phyloP scores from a whole-genome alignment of 2,888 invertebrate species.

The Melanostoma mellinum region DNA sequence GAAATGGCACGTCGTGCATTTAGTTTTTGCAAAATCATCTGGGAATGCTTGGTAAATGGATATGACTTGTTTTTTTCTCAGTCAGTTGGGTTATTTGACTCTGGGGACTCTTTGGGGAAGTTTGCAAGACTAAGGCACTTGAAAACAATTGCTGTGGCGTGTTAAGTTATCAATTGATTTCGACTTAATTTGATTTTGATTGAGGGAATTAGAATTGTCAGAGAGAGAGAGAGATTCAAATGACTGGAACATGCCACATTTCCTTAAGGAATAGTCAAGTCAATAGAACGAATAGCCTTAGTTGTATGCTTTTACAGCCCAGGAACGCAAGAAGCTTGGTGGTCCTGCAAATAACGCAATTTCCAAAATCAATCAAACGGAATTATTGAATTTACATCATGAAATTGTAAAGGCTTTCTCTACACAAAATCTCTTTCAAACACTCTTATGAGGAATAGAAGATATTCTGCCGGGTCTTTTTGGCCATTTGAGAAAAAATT shows the following conservation, averaged over 20 bases:
- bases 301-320: too few relatives aligned
- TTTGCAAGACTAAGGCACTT: slow-evolving; percentile 28
- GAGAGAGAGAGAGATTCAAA: too few relatives aligned
- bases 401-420: neutral
- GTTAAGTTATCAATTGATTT: slow-evolving; percentile 30
- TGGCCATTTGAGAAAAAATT: too few relatives aligned
- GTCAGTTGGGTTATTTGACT: slow-evolving; percentile 7
- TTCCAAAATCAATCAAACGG: too few relatives aligned
- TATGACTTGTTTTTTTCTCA: slow-evolving; percentile 46
- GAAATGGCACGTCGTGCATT: slow-evolving; percentile 65
- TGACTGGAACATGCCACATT: too few relatives aligned
- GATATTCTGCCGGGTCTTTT: too few relatives aligned
- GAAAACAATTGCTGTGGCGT: slow-evolving; percentile 29
- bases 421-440: too few relatives aligned
- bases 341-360: too few relatives aligned
- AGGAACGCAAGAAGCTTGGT: too few relatives aligned
- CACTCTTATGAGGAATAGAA: too few relatives aligned
- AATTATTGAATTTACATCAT: neutral
- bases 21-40: slow-evolving; percentile 69
- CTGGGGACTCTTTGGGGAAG: slow-evolving; percentile 25
- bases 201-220: slow-evolving; percentile 7
- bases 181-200: slow-evolving; percentile 23
- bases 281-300: too few relatives aligned
- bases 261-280: too few relatives aligned
- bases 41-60: slow-evolving; percentile 60